These are phyloP conservation scores for Zosterops hypoxanthus DNA, from an alignment of 2,113 vertebrate genomes.

Conservation along the genomic window DNA sequence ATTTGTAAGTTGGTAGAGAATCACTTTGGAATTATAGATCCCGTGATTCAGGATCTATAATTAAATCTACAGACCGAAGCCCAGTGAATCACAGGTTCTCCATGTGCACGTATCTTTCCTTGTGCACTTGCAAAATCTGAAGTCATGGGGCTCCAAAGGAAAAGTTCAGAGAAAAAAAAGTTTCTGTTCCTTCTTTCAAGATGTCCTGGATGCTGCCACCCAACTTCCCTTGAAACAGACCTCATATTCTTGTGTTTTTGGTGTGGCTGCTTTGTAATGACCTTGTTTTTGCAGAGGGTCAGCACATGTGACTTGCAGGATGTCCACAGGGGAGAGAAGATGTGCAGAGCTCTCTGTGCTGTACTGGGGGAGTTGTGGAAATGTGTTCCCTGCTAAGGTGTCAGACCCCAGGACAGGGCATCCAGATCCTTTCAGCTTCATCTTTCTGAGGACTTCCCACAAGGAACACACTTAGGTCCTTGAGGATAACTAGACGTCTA, in stretches of 20 bases:
- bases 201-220: slow-evolving; percentile 57
- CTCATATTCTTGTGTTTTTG: slow-evolving; percentile 16
- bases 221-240: slow-evolving; percentile 64
- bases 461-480: neutral
- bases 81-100: slow-evolving; percentile 76
- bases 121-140: slow-evolving; percentile 78
- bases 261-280: neutral
- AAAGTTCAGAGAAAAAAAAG: slow-evolving; percentile 62
- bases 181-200: slow-evolving; percentile 81
- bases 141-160: slow-evolving; percentile 78
- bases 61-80: slow-evolving; percentile 53
- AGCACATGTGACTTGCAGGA: neutral
- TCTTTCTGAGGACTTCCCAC: neutral
- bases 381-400: accelerated
- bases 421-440: neutral
- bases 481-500: neutral
- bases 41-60: slow-evolving; percentile 54
- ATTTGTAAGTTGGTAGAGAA: neutral
- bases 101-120: slow-evolving; percentile 65
- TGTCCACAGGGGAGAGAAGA: neutral
- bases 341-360: accelerated
- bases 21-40: neutral
- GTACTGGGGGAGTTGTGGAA: neutral
- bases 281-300: neutral
- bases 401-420: accelerated